Conservation (phyloP, 1,140 invertebrate species). For the Melitaea cinxia region DNA sequence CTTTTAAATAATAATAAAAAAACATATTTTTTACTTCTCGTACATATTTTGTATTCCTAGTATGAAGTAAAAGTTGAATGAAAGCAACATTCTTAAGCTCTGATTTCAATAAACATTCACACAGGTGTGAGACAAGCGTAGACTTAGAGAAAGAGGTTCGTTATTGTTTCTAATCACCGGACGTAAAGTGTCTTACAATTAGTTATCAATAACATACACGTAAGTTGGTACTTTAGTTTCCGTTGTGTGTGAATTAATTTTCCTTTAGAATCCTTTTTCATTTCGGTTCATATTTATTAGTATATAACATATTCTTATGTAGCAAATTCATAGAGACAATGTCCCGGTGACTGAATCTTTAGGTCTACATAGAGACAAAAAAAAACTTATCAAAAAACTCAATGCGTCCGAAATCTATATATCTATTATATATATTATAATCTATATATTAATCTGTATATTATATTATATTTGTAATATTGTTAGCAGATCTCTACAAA, state of each 20-base stretch:
- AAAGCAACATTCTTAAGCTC: constrained; percentile 1
- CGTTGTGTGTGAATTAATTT: neutral
- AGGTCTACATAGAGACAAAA: too few species aligned
- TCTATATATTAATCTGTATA: too few species aligned
- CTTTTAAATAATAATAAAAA: too few species aligned
- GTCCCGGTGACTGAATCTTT: too few species aligned
- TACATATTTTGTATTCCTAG: neutral
- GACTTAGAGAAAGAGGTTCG: neutral
- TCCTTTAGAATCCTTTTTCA: neutral
- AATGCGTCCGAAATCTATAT: too few species aligned
- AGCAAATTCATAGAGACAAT: too few species aligned
- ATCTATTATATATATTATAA: too few species aligned
- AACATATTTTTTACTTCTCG: neutral
- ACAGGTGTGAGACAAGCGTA: neutral
- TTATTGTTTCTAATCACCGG: neutral
- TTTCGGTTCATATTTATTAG: too few species aligned
- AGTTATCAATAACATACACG: neutral
- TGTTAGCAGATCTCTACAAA: neutral
- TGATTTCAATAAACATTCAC: neutral
- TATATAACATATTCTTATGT: too few species aligned
- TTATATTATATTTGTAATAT: too few species aligned
- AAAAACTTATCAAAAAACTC: too few species aligned
- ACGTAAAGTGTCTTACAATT: neutral
- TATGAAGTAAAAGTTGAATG: neutral
- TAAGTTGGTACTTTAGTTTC: neutral